These are phyloP conservation scores for Sebastes oblongus DNA, from an alignment of 2,797 vertebrate species.

Conservation along the genomic window DNA sequence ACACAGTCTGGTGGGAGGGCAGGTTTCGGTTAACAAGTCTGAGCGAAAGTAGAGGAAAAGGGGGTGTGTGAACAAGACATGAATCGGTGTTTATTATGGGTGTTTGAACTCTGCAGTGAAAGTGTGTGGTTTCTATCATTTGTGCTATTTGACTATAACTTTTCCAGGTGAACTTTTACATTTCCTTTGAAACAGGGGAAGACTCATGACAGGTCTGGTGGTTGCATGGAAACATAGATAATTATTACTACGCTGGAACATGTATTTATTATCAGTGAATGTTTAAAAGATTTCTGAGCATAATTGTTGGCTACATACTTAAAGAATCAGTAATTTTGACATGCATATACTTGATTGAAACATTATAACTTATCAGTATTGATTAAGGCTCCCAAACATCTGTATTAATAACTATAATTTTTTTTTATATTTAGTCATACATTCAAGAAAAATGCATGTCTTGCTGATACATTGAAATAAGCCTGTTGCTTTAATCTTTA, in stretches of 20 bases:
- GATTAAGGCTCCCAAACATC: neutral
- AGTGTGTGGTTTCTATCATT: neutral
- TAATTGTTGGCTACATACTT: neutral
- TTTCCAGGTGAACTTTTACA: neutral
- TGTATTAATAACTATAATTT: neutral
- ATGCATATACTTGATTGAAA: neutral
- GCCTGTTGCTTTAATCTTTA: neutral
- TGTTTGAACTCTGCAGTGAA: constrained; percentile 11
- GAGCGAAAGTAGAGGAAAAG: constrained; percentile 51
- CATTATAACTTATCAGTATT: neutral
- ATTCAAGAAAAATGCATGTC: neutral
- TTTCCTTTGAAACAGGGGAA: neutral
- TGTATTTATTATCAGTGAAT: neutral
- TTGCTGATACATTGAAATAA: neutral
- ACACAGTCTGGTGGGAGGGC: constrained; percentile 50
- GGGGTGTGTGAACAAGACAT: constrained; percentile 35
- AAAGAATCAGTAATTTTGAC: neutral
- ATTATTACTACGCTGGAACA: neutral
- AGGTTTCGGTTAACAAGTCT: constrained; percentile 77
- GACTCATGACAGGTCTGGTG: neutral
- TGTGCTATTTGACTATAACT: neutral
- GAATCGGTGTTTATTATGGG: neutral
- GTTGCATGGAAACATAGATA: neutral
- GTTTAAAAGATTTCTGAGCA: neutral
- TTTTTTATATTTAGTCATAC: neutral